Percentiles rank a stretch among this genome's conserved stretches.
Evolutionary conservation across 23 tunicate genomes (phyloP).

Genomic region (Trididemnum nubilum): DNA sequence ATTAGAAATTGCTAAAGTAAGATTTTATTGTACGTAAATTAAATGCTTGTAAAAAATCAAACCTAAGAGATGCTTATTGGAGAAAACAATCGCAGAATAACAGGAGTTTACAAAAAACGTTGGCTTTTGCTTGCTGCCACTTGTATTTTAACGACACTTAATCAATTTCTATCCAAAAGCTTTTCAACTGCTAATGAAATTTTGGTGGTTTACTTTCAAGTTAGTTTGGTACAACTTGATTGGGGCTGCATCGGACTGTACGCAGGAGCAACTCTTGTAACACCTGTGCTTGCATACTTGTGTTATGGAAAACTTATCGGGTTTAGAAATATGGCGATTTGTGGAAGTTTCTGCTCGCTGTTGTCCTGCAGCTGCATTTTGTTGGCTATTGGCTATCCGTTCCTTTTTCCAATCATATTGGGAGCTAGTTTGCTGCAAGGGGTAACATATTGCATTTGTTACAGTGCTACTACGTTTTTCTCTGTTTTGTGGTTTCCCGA

Average conservation of each 20-base stretch:
- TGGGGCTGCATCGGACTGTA: not conserved
- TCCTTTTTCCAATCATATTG: not conserved
- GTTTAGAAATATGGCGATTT: not conserved
- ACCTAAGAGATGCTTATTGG: too few relatives aligned
- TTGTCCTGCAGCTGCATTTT: not conserved
- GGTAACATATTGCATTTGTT: not conserved
- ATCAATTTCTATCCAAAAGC: not conserved
- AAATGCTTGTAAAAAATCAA: too few relatives aligned
- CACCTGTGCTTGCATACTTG: not conserved
- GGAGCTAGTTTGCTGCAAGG: not conserved
- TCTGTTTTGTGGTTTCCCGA: constrained; percentile 16
- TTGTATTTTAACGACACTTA: not conserved
- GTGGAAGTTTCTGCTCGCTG: not conserved
- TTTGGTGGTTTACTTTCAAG: not conserved
- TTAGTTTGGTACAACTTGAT: not conserved
- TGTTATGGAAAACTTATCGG: not conserved
- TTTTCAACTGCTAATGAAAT: not conserved
- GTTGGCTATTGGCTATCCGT: not conserved
- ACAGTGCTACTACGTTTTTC: not conserved
- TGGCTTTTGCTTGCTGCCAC: constrained; percentile 2
- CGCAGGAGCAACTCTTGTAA: not conserved
- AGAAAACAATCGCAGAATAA: too few relatives aligned
- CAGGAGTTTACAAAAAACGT: too few relatives aligned
- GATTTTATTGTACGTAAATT: too few relatives aligned
- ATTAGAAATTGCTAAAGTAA: too few relatives aligned